A percentile compares a stretch with the other conserved stretches of the same genome.
Conservation (phyloP, 1,140 invertebrate species). For the Lordiphosa clarofinis region DNA sequence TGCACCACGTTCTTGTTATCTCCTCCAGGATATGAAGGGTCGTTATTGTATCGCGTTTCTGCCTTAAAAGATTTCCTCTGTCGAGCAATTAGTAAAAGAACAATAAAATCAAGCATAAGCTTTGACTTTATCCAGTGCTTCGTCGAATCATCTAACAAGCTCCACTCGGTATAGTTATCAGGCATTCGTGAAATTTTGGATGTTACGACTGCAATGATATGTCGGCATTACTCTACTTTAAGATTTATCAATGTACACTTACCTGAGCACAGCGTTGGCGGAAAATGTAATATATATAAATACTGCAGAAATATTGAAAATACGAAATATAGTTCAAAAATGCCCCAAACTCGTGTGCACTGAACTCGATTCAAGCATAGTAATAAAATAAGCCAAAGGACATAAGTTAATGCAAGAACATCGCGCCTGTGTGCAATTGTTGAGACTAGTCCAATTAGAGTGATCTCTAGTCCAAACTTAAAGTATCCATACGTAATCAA, state of each 20-base stretch:
- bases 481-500: slow-evolving; percentile 95
- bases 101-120: slow-evolving; percentile 94
- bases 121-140: slow-evolving; percentile 80
- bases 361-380: slow-evolving; percentile 85
- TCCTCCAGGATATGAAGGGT: slow-evolving; percentile 81
- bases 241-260: slow-evolving; percentile 51
- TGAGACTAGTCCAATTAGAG: slow-evolving; percentile 90
- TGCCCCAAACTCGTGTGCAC: slow-evolving; percentile 89
- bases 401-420: slow-evolving; percentile 92
- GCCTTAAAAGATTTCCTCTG: slow-evolving; percentile 93
- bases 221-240: not conserved
- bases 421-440: slow-evolving; percentile 94
- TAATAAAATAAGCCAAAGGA: slow-evolving; percentile 90
- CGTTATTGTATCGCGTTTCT: slow-evolving; percentile 83
- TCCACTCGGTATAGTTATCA: slow-evolving; percentile 6
- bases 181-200: not conserved
- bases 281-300: slow-evolving; percentile 91
- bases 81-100: slow-evolving; percentile 91
- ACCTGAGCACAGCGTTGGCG: slow-evolving; percentile 88
- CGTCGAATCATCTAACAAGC: slow-evolving; percentile 10
- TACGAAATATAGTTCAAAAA: slow-evolving; percentile 90
- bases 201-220: not conserved
- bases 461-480: slow-evolving; percentile 96
- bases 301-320: slow-evolving; percentile 93
- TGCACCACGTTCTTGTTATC: slow-evolving; percentile 85